A percentile compares a stretch with the other conserved stretches of the same genome.
These are phyloP conservation scores for Mimumesa dahlbomi DNA, from an alignment of 2,888 invertebrate species.

Conservation along the genomic window DNA sequence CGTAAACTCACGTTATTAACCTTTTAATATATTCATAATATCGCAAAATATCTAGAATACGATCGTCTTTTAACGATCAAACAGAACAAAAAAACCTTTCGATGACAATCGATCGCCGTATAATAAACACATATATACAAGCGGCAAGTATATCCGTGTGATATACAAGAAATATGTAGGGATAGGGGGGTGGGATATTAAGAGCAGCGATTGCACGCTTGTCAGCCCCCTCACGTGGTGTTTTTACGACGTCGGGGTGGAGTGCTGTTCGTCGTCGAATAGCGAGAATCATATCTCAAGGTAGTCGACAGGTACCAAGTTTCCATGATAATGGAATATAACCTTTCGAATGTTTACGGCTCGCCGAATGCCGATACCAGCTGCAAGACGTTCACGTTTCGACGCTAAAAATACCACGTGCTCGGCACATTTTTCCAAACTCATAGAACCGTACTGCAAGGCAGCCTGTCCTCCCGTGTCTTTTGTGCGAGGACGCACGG, in stretches of 20 bases:
- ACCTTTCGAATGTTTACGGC: conserved; percentile 57
- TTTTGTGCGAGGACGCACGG: conserved; percentile 3
- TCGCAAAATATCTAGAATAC: too few species aligned
- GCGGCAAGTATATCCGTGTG: too few species aligned
- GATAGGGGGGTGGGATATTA: too few species aligned
- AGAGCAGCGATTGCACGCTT: not conserved
- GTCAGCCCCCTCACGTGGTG: conserved; percentile 14
- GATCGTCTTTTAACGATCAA: too few species aligned
- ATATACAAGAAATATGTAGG: too few species aligned
- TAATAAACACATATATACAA: too few species aligned
- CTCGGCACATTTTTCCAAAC: conserved; percentile 53
- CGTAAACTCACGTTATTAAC: too few species aligned
- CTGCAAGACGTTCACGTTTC: conserved; percentile 21
- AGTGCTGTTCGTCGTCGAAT: conserved; percentile 11
- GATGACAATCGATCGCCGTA: too few species aligned
- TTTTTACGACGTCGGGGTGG: conserved; percentile 13
- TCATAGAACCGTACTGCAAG: conserved; percentile 9
- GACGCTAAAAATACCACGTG: conserved; percentile 62
- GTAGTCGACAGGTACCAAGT: conserved; percentile 19
- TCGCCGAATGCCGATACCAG: conserved; percentile 15
- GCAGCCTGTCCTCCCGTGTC: not conserved
- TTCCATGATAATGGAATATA: conserved; percentile 39
- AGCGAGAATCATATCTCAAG: conserved; percentile 15
- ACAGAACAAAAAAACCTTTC: too few species aligned
- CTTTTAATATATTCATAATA: too few species aligned